Base-by-base conservation (phyloP, 1,140 invertebrate species). In the Orius insidiosus region DNA sequence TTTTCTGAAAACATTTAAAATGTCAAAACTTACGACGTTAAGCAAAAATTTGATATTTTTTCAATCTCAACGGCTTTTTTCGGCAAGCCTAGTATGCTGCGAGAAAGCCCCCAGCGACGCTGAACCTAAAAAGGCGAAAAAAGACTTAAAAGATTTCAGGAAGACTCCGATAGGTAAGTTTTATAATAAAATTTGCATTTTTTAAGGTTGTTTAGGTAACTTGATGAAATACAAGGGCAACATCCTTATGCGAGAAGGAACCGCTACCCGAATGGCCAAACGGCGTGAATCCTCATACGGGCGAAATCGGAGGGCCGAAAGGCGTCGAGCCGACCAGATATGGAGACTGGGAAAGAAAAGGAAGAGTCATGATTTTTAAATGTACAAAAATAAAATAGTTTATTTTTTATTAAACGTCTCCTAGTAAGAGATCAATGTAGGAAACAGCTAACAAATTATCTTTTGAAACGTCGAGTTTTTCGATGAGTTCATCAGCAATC, bases 341-440 rank as follows among this genome's bases (percentile, higher is more conserved):
- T 68, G 95, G 94, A 3, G 96, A 98, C 68, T 99, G 96, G 95
- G 96, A 99, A 62, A 71, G 94, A 52, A 99, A 98, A 68, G 96
- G 96, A 47, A 69, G 94, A 59, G 89, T 95, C 9, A 74, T 7
- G 95, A 99, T 66, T 99, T 98, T 68, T 96, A 73, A 59, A 18
- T 33, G 3, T 8, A 44, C 38, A 30, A 42, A 8, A 43, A 36
- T 9, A 36, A 11, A 4, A 36, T 4, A 36, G 9, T 4, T 36
- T 24, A 24, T 4, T 24, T 24, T 24, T 4, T 24, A n/a, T 24
- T 24, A 24, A 3, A 24, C 24, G 7, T 24, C 24, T 24, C n/a
- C 24, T 7, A 24, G 24, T 24, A 24, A 24, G 7, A 24, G 24
- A 24, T 24, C 24, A 24, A 24, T 24, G 7, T 24, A 24, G 24